Conservation (phyloP, 2,113 vertebrate species). For the Bufo bufo region DNA sequence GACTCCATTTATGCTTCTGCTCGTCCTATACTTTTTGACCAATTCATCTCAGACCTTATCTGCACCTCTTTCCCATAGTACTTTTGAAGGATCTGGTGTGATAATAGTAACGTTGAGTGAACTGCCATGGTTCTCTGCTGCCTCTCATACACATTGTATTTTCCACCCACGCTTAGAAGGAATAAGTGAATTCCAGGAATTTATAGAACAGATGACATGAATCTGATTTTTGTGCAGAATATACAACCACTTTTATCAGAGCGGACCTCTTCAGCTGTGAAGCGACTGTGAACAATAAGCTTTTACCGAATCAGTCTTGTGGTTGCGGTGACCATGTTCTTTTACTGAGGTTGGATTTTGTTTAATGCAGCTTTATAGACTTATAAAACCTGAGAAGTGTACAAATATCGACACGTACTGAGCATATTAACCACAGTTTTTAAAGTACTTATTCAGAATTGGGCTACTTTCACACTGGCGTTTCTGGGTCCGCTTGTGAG, state of each 20-base stretch:
- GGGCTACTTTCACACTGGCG: too few species aligned
- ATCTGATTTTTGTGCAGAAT: conserved; percentile 5
- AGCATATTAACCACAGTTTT: too few species aligned
- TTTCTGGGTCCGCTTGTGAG: too few species aligned
- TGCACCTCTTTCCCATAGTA: background rate
- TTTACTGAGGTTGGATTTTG: too few species aligned
- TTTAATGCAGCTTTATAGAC: too few species aligned
- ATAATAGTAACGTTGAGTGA: too few species aligned
- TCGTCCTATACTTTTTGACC: too few species aligned
- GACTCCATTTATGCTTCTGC: too few species aligned
- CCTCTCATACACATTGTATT: conserved; percentile 15
- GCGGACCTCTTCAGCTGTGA: background rate
- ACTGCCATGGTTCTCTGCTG: background rate
- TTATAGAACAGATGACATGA: conserved; percentile 37
- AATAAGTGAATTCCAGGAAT: conserved; percentile 45
- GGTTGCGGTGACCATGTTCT: background rate
- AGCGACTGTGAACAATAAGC: background rate
- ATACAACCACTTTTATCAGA: background rate
- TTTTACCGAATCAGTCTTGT: background rate
- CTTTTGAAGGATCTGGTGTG: background rate
- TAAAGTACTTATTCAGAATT: too few species aligned
- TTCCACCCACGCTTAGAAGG: conserved; percentile 14
- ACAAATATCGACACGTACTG: too few species aligned
- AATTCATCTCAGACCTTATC: background rate
- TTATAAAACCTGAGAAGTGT: too few species aligned